These are phyloP conservation scores for Pipra filicauda DNA, from an alignment of 2,113 vertebrate genomes.

Conservation along the genomic window DNA sequence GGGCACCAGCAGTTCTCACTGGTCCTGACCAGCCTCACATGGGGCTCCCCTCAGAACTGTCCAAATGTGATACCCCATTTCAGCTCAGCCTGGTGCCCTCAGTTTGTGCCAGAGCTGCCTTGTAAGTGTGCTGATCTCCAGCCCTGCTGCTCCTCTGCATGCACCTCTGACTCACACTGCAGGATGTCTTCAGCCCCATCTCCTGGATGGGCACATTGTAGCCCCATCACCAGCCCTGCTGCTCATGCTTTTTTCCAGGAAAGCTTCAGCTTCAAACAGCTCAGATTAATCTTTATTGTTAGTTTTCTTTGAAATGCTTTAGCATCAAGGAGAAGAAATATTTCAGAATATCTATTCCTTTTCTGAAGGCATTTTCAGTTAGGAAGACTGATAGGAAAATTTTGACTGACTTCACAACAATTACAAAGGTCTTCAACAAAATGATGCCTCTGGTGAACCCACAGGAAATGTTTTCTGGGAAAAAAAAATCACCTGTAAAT, in stretches of 20 bases:
- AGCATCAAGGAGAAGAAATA: background rate
- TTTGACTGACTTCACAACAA: background rate
- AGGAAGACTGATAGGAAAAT: background rate
- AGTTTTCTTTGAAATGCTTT: background rate
- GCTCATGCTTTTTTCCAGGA: background rate
- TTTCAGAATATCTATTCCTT: background rate
- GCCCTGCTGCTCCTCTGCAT: background rate
- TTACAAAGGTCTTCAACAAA: background rate
- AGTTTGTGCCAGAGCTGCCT: rapidly evolving
- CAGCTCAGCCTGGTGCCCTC: background rate
- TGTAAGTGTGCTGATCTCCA: too few species aligned
- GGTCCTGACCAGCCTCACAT: background rate
- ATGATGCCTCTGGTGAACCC: background rate
- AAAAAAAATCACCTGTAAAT: background rate
- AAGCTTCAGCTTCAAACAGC: background rate
- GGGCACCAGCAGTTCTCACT: background rate
- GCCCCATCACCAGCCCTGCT: background rate
- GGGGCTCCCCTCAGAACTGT: background rate
- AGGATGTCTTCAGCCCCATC: background rate
- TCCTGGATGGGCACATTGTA: background rate
- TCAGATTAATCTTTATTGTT: background rate
- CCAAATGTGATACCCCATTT: background rate
- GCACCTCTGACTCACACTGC: background rate
- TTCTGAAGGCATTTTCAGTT: background rate
- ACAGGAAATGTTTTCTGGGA: background rate